Conservation (phyloP, 2,797 vertebrate genomes). For the Crenuchus spilurus region DNA sequence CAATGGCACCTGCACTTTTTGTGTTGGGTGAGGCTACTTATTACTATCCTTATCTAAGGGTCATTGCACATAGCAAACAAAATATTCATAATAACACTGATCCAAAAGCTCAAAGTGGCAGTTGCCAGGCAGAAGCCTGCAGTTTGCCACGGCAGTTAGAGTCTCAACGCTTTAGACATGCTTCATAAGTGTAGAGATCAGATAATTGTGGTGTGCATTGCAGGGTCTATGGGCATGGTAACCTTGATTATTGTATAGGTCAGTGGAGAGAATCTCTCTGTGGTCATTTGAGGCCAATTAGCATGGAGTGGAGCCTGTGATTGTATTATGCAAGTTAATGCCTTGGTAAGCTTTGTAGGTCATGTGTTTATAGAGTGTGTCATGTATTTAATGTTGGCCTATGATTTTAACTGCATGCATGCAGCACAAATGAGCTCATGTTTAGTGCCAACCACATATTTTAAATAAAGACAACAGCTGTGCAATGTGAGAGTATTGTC, state of each 20-base stretch:
- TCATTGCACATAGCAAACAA: slow-evolving; percentile 33
- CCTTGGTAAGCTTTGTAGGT: slow-evolving; percentile 44
- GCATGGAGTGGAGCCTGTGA: slow-evolving; percentile 55
- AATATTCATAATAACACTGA: neutral
- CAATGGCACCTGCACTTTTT: slow-evolving; percentile 1
- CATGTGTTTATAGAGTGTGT: slow-evolving; percentile 34
- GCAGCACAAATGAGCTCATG: neutral
- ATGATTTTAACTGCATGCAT: neutral
- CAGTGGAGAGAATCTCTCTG: slow-evolving; percentile 52
- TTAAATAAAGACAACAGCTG: neutral
- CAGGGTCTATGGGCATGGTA: slow-evolving; percentile 36
- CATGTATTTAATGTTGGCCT: slow-evolving; percentile 20
- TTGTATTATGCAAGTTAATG: slow-evolving; percentile 62
- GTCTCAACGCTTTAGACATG: slow-evolving; percentile 54
- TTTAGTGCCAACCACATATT: neutral
- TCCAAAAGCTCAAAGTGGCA: slow-evolving; percentile 2
- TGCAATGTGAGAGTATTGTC: neutral
- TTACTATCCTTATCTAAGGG: slow-evolving; percentile 15
- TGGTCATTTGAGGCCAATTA: slow-evolving; percentile 52
- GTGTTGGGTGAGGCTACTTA: slow-evolving; percentile 21
- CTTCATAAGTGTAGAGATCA: slow-evolving; percentile 44
- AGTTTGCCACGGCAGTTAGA: slow-evolving; percentile 17
- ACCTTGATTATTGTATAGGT: slow-evolving; percentile 61
- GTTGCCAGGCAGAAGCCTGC: neutral
- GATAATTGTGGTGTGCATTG: slow-evolving; percentile 56